Percentiles rank a stretch among this genome's conserved stretches.
phyloP scores from a whole-genome alignment of 1,140 invertebrate species.

The Neotoxoptera formosana region DNA sequence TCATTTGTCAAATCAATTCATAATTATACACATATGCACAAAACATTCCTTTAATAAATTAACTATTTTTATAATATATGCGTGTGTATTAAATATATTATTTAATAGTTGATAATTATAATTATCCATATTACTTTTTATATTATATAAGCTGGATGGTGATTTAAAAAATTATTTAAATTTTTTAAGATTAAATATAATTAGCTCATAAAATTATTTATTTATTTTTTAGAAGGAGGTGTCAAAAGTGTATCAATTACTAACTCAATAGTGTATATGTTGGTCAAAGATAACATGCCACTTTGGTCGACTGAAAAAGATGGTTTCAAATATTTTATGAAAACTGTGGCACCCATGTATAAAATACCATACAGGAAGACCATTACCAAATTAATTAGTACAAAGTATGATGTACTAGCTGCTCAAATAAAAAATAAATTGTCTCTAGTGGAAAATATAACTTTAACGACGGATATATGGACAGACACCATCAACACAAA shows the following conservation, averaged over 20 bases:
- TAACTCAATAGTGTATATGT: background rate
- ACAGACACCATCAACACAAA: background rate
- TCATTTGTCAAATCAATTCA: too few relatives aligned
- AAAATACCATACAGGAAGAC: background rate
- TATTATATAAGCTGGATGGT: too few relatives aligned
- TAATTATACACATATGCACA: too few relatives aligned
- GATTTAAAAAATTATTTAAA: too few relatives aligned
- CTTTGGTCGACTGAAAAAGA: background rate
- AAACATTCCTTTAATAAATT: too few relatives aligned
- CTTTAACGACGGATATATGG: background rate
- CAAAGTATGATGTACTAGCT: background rate
- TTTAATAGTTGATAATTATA: too few relatives aligned
- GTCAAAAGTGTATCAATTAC: background rate
- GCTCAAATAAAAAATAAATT: background rate
- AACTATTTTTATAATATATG: too few relatives aligned
- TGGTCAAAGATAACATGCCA: background rate
- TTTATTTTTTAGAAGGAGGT: background rate
- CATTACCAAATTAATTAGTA: background rate
- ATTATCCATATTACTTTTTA: too few relatives aligned
- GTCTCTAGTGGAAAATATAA: background rate
- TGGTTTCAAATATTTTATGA: background rate
- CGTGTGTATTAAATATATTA: too few relatives aligned
- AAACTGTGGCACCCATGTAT: background rate
- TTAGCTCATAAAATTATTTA: too few relatives aligned
- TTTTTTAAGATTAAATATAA: too few relatives aligned